phyloP scores from a whole-genome alignment of 2,888 invertebrate species.

The Tachystola acroxantha region DNA sequence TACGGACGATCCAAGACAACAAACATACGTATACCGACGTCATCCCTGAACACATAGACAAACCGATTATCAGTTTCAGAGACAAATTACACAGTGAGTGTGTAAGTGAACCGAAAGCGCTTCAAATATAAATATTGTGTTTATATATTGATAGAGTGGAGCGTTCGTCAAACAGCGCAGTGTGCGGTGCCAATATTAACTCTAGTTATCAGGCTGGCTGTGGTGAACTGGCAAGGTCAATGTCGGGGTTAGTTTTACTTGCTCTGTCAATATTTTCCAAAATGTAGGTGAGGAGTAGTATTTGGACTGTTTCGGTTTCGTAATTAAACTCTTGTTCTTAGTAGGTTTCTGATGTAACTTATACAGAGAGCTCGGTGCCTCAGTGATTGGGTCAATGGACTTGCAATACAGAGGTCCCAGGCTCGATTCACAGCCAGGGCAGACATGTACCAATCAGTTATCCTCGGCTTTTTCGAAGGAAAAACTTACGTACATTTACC shows the following conservation, averaged over 20 bases:
- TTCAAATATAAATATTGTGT: slow-evolving; percentile 76
- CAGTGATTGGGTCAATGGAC: no score
- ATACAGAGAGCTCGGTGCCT: no score
- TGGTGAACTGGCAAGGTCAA: slow-evolving; percentile 62
- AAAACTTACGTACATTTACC: no score
- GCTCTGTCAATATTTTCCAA: slow-evolving; percentile 50
- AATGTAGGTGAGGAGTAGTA: slow-evolving; percentile 14
- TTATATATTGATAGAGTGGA: slow-evolving; percentile 77
- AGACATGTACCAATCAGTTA: no score
- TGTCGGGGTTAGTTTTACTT: slow-evolving; percentile 55
- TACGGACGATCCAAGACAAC: slow-evolving; percentile 3
- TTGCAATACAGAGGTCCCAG: no score
- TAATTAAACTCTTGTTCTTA: no score
- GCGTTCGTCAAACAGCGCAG: slow-evolving; percentile 70
- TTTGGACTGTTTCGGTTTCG: no score
- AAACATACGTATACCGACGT: slow-evolving; percentile 24
- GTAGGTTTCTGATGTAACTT: no score
- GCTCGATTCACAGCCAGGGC: no score
- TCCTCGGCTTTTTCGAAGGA: no score
- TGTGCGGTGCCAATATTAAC: slow-evolving; percentile 76
- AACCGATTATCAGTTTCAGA: slow-evolving; percentile 68
- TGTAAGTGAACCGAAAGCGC: slow-evolving; percentile 54
- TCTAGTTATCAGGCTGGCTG: slow-evolving; percentile 63
- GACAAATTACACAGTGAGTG: slow-evolving; percentile 63
- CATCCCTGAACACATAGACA: slow-evolving; percentile 33